Conservation (phyloP, 2,888 invertebrate species). For the Graphium colonna region DNA sequence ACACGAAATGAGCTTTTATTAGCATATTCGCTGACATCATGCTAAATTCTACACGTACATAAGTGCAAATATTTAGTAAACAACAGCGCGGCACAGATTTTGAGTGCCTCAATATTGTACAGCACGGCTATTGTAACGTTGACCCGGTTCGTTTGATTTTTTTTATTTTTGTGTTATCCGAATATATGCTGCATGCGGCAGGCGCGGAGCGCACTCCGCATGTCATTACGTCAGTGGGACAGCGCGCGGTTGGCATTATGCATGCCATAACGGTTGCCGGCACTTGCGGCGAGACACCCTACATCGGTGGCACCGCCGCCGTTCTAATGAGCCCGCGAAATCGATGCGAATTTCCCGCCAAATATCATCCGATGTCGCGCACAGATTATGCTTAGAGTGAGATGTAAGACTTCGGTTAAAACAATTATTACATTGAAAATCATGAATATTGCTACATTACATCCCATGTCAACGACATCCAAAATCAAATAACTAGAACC, state of each 20-base stretch:
- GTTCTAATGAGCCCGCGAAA: conserved; percentile 41
- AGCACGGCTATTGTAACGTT: conserved; percentile 13
- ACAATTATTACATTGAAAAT: no score
- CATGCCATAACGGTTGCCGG: conserved; percentile 63
- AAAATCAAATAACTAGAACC: no score
- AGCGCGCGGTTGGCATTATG: conserved; percentile 64
- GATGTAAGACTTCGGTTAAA: conserved; percentile 39
- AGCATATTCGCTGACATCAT: conserved; percentile 9
- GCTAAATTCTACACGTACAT: conserved; percentile 6
- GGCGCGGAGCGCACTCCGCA: conserved; percentile 43
- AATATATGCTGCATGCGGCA: conserved; percentile 30
- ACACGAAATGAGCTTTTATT: conserved; percentile 6
- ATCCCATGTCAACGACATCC: no score
- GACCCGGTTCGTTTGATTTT: conserved; percentile 21
- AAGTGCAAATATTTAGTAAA: conserved; percentile 22
- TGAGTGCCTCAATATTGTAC: conserved; percentile 14
- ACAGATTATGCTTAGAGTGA: conserved; percentile 34
- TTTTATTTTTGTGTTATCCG: conserved; percentile 17
- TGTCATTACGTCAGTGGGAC: conserved; percentile 59
- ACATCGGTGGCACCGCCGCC: conserved; percentile 32
- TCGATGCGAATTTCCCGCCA: conserved; percentile 28
- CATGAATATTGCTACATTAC: no score
- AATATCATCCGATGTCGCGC: no score
- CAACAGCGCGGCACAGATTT: conserved; percentile 8
- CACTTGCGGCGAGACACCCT: conserved; percentile 32